phyloP scores from a whole-genome alignment of 2,888 invertebrate species.

The Steinernema scapterisci region DNA sequence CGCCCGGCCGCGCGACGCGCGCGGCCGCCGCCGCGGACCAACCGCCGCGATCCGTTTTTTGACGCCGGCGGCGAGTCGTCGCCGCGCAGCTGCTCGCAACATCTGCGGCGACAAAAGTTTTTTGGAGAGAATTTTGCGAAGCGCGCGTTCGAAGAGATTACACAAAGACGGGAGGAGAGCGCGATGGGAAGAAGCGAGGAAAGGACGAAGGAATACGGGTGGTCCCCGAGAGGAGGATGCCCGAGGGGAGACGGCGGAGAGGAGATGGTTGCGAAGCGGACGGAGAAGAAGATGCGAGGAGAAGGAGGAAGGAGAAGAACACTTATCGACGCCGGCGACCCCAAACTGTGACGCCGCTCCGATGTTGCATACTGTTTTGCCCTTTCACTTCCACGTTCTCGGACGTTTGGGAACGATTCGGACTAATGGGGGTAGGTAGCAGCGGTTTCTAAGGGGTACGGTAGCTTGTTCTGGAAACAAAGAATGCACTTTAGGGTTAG shows the following conservation, averaged over 20 bases:
- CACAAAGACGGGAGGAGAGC: not conserved
- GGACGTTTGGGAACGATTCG: no score
- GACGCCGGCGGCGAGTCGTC: not conserved
- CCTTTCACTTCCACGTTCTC: not conserved
- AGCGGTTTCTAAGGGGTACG: no score
- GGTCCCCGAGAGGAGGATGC: not conserved
- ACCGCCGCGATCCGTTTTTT: conserved; percentile 15
- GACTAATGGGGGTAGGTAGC: no score
- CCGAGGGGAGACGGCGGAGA: not conserved
- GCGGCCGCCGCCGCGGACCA: conserved; percentile 12
- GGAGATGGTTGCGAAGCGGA: not conserved
- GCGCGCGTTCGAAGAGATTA: conserved; percentile 25
- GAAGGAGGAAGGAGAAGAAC: not conserved
- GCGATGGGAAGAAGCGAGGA: not conserved
- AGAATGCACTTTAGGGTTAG: no score
- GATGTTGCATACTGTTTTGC: conserved; percentile 21
- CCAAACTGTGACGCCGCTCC: not conserved
- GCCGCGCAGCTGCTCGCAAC: conserved; percentile 12
- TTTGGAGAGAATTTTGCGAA: conserved; percentile 14
- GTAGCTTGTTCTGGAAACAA: no score
- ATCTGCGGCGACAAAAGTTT: conserved; percentile 25
- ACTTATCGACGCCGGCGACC: conserved; percentile 20
- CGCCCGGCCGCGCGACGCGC: not conserved
- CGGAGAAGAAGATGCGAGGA: not conserved
- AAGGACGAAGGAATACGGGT: conserved; percentile 14